Evolutionary conservation across 1,140 invertebrate genomes (phyloP).

Genomic region (Habropoda laboriosa): DNA sequence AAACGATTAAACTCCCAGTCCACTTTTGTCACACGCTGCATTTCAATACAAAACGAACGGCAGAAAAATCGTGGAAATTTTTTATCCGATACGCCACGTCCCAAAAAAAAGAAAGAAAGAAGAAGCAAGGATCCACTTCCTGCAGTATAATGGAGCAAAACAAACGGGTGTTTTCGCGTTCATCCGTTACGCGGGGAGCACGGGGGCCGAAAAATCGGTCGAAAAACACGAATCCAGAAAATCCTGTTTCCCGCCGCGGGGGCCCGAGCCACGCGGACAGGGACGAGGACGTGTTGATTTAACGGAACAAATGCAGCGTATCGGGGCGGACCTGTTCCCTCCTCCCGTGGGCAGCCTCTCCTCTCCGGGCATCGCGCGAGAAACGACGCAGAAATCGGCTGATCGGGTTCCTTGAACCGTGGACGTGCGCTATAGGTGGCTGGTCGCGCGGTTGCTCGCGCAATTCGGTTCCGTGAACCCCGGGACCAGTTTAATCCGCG

Average conservation of each 20-base stretch:
- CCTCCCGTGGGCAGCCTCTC: slow-evolving; percentile 16
- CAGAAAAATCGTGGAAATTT: too few relatives aligned
- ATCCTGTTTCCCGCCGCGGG: slow-evolving; percentile 44
- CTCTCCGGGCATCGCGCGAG: slow-evolving; percentile 26
- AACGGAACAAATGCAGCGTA: slow-evolving; percentile 51
- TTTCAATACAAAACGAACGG: too few relatives aligned
- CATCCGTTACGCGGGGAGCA: neutral
- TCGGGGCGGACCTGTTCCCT: slow-evolving; percentile 51
- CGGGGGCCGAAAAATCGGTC: slow-evolving; percentile 20
- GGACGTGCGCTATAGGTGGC: slow-evolving; percentile 51
- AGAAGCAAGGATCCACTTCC: neutral
- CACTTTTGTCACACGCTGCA: too few relatives aligned
- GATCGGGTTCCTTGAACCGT: slow-evolving; percentile 53
- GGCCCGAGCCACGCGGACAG: neutral
- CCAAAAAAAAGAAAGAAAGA: too few relatives aligned
- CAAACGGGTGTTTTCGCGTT: slow-evolving; percentile 6
- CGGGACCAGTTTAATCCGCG: slow-evolving; percentile 52
- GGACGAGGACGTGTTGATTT: slow-evolving; percentile 46
- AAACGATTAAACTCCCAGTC: too few relatives aligned
- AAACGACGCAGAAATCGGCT: slow-evolving; percentile 48
- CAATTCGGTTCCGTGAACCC: slow-evolving; percentile 54
- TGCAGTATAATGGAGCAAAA: neutral
- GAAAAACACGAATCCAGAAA: slow-evolving; percentile 40
- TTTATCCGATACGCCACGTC: too few relatives aligned
- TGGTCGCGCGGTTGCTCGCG: slow-evolving; percentile 17